Base-by-base conservation (phyloP, 2,888 invertebrate genomes). In the Darwinula stevensoni region DNA sequence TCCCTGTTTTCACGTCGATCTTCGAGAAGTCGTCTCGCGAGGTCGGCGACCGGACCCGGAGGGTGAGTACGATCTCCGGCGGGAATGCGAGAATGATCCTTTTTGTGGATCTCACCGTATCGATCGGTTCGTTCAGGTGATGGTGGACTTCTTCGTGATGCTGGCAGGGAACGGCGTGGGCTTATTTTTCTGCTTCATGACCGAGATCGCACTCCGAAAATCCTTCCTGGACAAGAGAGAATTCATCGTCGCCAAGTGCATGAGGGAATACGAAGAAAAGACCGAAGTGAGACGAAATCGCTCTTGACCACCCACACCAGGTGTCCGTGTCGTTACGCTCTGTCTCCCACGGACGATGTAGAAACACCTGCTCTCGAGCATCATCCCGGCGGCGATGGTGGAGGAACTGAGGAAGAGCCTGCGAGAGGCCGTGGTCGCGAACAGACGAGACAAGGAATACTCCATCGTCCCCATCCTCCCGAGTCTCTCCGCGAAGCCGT, bases 141-240 rank as follows among this genome's bases (percentile, higher is more conserved):
- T 61, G 28, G 65, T 70, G 5, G 80, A 82, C 45, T 52, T 62
- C 16, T 58, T 74, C 37, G 71, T 67, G 46, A 58, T 71, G 36
- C 42, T 64, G 12, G 70, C 72, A 39, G 65, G 74, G 5, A 82
- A 80, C 47, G 56, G 67, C 11, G 59, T 82, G 49, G 84, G 86
- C 3, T 54, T 78, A 11, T 80, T 74, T 54, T 76, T 76, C 50
- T 66, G 78, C 33, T 63, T 74, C 40, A 67, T 82, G 62, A 74
- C 73, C 39, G 84, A 86, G 53, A 67, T 84, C 29, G 70, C 75
- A 13, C 71, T 76, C 38, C 57, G 82, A 37, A 59, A 74, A 37
- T 75, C 82, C 2, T 86, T 86, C 48, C 56, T 84, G 34, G 82
- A 84, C 46, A 62, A 76, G 22, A 56, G 82, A 36, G 73, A 72